phyloP scores from a whole-genome alignment of 2,113 vertebrate species.

The Motacilla tschutschensis region DNA sequence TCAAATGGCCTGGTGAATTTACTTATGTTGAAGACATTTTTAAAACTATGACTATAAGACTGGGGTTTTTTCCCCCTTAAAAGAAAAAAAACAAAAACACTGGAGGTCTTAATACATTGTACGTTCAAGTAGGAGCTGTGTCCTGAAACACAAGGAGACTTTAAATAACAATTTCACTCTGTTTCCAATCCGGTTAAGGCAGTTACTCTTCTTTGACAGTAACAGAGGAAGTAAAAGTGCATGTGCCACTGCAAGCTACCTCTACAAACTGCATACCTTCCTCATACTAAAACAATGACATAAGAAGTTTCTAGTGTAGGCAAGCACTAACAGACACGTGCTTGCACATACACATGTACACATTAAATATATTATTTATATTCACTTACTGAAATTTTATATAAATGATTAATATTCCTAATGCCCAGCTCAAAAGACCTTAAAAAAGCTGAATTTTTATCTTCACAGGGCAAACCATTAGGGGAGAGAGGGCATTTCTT shows the following conservation, averaged over 20 bases:
- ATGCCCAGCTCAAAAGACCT: rapidly evolving
- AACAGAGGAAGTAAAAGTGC: not conserved
- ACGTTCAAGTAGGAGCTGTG: not conserved
- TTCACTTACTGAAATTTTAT: not conserved
- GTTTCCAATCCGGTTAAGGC: not conserved
- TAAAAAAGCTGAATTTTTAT: not conserved
- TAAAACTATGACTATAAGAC: not conserved
- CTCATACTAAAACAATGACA: not conserved
- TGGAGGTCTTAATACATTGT: not conserved
- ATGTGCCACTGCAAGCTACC: not conserved
- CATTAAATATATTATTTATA: not conserved
- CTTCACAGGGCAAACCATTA: not conserved
- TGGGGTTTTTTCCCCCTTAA: rapidly evolving
- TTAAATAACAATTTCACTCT: not conserved
- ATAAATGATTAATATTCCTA: not conserved
- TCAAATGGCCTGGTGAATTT: not conserved
- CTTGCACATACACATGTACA: not conserved
- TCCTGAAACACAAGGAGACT: not conserved
- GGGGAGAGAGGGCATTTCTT: not conserved
- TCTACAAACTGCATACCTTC: not conserved
- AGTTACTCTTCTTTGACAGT: not conserved
- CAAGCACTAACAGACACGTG: not conserved
- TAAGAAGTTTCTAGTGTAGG: not conserved
- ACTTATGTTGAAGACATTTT: not conserved
- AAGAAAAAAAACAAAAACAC: not conserved